Percentiles rank a stretch among this genome's conserved stretches.
Conservation (phyloP, 2,888 invertebrate genomes). For the Auanema freiburgensis region DNA sequence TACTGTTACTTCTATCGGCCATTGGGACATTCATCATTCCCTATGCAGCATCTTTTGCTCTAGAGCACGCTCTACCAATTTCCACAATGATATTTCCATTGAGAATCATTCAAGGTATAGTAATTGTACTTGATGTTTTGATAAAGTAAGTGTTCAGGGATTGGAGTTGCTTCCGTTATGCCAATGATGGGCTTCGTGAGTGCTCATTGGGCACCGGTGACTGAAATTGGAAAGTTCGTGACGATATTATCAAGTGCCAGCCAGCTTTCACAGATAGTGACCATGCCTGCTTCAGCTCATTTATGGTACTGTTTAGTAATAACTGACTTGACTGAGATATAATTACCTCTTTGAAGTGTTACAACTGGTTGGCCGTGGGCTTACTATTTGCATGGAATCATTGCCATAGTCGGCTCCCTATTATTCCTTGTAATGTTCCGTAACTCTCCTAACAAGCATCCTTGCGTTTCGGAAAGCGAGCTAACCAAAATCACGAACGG, state of each 20-base stretch:
- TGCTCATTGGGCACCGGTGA: slow-evolving; percentile 44
- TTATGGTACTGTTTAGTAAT: slow-evolving; percentile 25
- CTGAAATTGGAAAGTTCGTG: slow-evolving; percentile 48
- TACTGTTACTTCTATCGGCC: slow-evolving; percentile 28
- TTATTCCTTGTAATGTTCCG: slow-evolving; percentile 38
- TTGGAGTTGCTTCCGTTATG: slow-evolving; percentile 39
- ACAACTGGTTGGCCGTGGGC: slow-evolving; percentile 40
- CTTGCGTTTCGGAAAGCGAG: slow-evolving; percentile 27
- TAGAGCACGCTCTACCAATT: slow-evolving; percentile 10
- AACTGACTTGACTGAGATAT: neutral
- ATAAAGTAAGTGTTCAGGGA: slow-evolving; percentile 24
- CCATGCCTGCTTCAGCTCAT: slow-evolving; percentile 48
- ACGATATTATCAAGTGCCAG: slow-evolving; percentile 40
- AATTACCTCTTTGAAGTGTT: slow-evolving; percentile 17
- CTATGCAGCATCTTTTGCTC: slow-evolving; percentile 10
- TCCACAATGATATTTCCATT: slow-evolving; percentile 15
- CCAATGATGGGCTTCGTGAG: slow-evolving; percentile 44
- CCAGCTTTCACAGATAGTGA: slow-evolving; percentile 47
- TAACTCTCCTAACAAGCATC: slow-evolving; percentile 39
- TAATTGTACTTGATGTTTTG: neutral
- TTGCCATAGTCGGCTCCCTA: slow-evolving; percentile 24
- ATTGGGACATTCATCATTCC: slow-evolving; percentile 31
- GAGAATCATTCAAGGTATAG: slow-evolving; percentile 9
- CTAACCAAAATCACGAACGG: slow-evolving; percentile 29
- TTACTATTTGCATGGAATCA: slow-evolving; percentile 33